A percentile compares a stretch with the other conserved stretches of the same genome.
Evolutionary conservation across 2,888 invertebrate species (phyloP).

Genomic region (Xanthia togata): DNA sequence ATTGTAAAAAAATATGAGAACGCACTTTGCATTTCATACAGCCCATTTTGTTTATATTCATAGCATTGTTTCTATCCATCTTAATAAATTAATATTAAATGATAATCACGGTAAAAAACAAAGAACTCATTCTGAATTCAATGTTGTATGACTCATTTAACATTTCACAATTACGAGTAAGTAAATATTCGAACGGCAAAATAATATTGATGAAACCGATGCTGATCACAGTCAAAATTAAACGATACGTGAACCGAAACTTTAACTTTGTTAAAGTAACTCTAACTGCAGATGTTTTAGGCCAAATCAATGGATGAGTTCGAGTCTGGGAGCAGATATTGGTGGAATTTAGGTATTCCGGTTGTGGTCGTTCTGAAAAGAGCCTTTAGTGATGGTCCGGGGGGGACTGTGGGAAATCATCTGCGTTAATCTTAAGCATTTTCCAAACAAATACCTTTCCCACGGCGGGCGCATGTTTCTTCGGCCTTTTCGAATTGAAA

Average conservation of each 20-base stretch:
- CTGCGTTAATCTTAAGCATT: too few species aligned
- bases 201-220: not conserved
- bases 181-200: not conserved
- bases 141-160: slow-evolving; percentile 3
- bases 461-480: too few species aligned
- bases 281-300: not conserved
- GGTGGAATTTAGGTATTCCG: not conserved
- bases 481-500: too few species aligned
- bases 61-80: not conserved
- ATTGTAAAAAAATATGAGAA: slow-evolving; percentile 15
- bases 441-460: too few species aligned
- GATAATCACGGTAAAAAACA: not conserved
- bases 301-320: not conserved
- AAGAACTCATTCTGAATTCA: not conserved
- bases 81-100: not conserved
- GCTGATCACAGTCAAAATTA: not conserved
- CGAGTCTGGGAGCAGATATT: not conserved
- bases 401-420: not conserved
- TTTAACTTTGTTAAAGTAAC: not conserved
- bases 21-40: not conserved
- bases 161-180: not conserved
- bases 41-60: not conserved
- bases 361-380: not conserved
- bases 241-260: not conserved
- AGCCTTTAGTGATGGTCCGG: not conserved